Percentiles rank a stretch among this genome's conserved stretches.
Evolutionary conservation across 2,888 invertebrate genomes (phyloP).

Genomic region (Caenorhabditis parvicauda): DNA sequence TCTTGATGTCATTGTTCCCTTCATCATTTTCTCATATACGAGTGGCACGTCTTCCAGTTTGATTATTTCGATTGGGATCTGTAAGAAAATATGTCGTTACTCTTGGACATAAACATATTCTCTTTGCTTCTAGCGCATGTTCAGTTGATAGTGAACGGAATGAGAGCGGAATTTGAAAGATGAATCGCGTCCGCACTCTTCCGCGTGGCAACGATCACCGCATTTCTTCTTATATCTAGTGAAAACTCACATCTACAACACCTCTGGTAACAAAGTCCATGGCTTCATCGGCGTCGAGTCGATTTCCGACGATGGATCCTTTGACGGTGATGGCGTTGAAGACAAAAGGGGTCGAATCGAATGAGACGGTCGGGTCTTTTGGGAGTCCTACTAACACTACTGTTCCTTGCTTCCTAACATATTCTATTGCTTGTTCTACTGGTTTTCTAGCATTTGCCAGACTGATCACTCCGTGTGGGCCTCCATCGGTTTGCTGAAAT

Average conservation of each 20-base stretch:
- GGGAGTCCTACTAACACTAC: constrained; percentile 31
- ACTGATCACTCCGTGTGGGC: constrained; percentile 26
- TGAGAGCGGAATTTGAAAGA: too few species aligned
- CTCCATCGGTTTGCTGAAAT: constrained; percentile 18
- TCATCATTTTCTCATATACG: not conserved
- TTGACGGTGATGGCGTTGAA: constrained; percentile 13
- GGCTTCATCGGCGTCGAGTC: constrained; percentile 20
- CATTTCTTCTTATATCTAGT: too few species aligned
- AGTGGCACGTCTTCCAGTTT: constrained; percentile 7
- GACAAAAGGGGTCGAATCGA: constrained; percentile 7
- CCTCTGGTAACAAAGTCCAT: constrained; percentile 19
- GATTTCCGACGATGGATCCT: constrained; percentile 16
- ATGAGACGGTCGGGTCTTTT: constrained; percentile 8
- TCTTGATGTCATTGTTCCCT: constrained; percentile 2
- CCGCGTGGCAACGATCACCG: too few species aligned
- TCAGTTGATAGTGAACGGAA: too few species aligned
- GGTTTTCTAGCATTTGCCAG: constrained; percentile 20
- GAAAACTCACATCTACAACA: constrained; percentile 8
- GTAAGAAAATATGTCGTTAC: too few species aligned
- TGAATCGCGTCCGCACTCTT: too few species aligned
- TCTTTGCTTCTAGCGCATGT: too few species aligned
- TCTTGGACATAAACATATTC: too few species aligned
- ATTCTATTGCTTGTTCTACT: constrained; percentile 20
- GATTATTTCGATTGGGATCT: constrained; percentile 18
- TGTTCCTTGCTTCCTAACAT: constrained; percentile 27